These are phyloP conservation scores for Nylanderia fulva DNA, from an alignment of 1,140 invertebrate species.

Conservation along the genomic window DNA sequence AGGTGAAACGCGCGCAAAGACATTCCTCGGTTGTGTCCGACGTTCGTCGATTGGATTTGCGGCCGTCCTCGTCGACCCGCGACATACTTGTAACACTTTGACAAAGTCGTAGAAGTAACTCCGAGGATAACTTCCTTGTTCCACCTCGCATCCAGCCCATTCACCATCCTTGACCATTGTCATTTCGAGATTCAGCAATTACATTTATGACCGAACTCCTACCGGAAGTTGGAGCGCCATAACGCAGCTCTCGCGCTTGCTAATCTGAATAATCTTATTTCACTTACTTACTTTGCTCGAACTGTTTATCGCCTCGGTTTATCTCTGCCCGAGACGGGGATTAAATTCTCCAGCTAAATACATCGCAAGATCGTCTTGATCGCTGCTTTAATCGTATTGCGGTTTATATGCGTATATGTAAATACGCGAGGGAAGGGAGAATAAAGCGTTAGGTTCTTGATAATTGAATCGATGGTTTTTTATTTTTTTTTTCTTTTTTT, in stretches of 20 bases:
- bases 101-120: slow-evolving; percentile 5
- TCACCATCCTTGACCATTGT: slow-evolving; percentile 1
- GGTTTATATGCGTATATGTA: slow-evolving; percentile 7
- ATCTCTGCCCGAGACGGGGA: neutral
- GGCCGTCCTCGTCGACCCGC: neutral
- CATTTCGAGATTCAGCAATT: neutral
- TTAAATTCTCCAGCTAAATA: slow-evolving; percentile 35
- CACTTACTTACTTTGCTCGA: neutral
- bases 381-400: slow-evolving; percentile 8
- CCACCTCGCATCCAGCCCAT: neutral
- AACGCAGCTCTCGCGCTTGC: neutral
- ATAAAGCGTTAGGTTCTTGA: neutral
- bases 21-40: slow-evolving; percentile 10
- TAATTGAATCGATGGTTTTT: neutral
- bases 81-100: neutral
- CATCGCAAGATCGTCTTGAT: slow-evolving; percentile 2
- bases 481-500: neutral
- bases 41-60: slow-evolving; percentile 32
- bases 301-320: slow-evolving; percentile 12
- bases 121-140: neutral
- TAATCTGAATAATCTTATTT: slow-evolving; percentile 44
- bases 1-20: slow-evolving; percentile 63
- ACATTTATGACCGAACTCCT: neutral
- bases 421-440: neutral
- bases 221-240: neutral